These are phyloP conservation scores for Neofelis nebulosa DNA, from an alignment of 2,113 vertebrate genomes.

Conservation along the genomic window DNA sequence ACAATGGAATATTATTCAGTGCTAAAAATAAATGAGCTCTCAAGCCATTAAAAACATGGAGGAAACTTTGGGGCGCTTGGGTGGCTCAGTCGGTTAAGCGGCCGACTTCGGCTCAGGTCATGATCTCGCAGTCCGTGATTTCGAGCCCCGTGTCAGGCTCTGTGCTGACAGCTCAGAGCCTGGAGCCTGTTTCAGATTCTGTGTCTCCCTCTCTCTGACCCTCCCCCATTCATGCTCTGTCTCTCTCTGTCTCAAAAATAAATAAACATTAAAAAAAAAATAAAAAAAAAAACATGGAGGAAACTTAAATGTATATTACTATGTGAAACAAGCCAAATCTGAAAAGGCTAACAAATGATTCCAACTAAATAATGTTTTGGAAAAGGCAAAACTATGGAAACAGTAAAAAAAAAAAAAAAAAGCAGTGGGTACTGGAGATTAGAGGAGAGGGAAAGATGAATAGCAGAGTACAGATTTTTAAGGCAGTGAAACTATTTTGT, in stretches of 20 bases:
- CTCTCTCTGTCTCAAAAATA: too few species aligned
- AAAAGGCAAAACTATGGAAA: background rate
- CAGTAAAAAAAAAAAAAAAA: background rate
- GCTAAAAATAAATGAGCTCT: background rate
- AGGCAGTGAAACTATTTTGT: background rate
- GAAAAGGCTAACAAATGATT: background rate
- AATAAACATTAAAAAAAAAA: too few species aligned
- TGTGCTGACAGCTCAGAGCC: too few species aligned
- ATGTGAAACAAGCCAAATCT: background rate
- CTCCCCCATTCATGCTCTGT: too few species aligned
- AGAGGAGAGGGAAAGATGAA: background rate
- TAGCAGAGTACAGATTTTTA: background rate
- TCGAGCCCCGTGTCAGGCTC: too few species aligned
- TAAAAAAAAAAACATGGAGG: background rate
- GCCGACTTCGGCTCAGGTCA: too few species aligned
- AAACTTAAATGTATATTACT: background rate
- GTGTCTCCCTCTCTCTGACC: too few species aligned
- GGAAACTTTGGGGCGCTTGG: background rate
- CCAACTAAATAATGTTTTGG: background rate
- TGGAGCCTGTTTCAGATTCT: too few species aligned
- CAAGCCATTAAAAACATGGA: background rate
- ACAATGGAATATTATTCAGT: background rate
- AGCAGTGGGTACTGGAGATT: background rate
- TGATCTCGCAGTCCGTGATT: too few species aligned
- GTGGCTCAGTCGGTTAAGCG: too few species aligned